Evolutionary conservation across 2,888 invertebrate species (phyloP).

Genomic region (Conomelus anceps): DNA sequence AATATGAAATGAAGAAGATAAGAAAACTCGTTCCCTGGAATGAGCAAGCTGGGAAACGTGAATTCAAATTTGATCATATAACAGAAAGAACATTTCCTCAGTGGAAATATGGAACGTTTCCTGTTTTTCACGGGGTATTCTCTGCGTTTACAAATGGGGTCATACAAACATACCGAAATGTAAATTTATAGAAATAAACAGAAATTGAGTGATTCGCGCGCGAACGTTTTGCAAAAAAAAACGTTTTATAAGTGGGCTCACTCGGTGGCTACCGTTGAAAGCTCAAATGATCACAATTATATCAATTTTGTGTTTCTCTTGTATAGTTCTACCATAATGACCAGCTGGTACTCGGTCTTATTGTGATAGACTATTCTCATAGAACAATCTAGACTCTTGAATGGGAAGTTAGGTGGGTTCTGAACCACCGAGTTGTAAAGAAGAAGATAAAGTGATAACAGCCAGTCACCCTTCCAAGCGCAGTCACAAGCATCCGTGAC

Average conservation of each 20-base stretch:
- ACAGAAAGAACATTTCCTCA: not conserved
- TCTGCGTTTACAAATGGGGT: not conserved
- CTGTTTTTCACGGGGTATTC: not conserved
- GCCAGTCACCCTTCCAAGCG: too few species aligned
- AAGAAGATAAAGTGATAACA: too few species aligned
- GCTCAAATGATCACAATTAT: too few species aligned
- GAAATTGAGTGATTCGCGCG: not conserved
- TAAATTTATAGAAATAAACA: not conserved
- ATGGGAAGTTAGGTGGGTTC: too few species aligned
- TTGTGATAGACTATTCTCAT: not conserved
- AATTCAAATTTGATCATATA: not conserved
- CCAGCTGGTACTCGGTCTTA: too few species aligned
- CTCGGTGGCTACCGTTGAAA: not conserved
- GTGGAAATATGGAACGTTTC: not conserved
- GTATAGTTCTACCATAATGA: too few species aligned
- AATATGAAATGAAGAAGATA: conserved; percentile 7
- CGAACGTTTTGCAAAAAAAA: not conserved
- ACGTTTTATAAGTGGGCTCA: not conserved
- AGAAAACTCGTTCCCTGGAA: not conserved
- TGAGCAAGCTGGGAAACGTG: conserved; percentile 7
- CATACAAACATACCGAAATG: not conserved
- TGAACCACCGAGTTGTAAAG: too few species aligned
- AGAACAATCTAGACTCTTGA: too few species aligned
- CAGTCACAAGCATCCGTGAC: too few species aligned
- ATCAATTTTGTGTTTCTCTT: too few species aligned